These are phyloP conservation scores for Psittacara wagleri DNA, from an alignment of 2,113 vertebrate genomes.

Conservation along the genomic window DNA sequence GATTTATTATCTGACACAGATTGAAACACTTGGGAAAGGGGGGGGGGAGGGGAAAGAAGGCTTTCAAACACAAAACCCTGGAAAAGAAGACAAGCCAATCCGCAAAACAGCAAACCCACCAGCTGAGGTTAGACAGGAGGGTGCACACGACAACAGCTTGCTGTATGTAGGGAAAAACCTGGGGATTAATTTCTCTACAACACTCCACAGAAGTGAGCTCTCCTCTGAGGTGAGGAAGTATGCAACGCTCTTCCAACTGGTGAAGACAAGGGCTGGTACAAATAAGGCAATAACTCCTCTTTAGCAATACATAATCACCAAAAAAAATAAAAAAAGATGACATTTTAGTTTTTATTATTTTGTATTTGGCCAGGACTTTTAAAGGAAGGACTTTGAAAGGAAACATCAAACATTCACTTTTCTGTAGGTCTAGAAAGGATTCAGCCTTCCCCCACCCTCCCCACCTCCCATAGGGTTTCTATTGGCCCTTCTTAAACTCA, in stretches of 20 bases:
- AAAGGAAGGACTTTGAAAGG: slow-evolving; percentile 67
- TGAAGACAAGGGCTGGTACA: slow-evolving; percentile 45
- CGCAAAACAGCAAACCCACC: slow-evolving; percentile 34
- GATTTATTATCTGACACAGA: slow-evolving; percentile 74
- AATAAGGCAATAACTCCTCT: slow-evolving; percentile 23
- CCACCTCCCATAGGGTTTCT: slow-evolving; percentile 34
- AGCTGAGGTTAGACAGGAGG: slow-evolving; percentile 15
- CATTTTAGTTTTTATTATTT: slow-evolving; percentile 69
- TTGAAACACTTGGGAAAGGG: slow-evolving; percentile 38
- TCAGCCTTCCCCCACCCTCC: neutral
- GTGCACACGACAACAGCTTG: neutral
- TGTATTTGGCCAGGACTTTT: slow-evolving; percentile 71
- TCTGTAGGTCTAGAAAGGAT: slow-evolving; percentile 63
- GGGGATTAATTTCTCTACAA: slow-evolving; percentile 4
- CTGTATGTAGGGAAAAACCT: neutral
- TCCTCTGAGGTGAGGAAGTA: slow-evolving; percentile 38
- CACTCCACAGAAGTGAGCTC: slow-evolving; percentile 45
- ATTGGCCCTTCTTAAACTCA: slow-evolving; percentile 62
- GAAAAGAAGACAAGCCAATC: slow-evolving; percentile 51
- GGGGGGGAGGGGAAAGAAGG: neutral
- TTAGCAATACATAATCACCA: slow-evolving; percentile 21
- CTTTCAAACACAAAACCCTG: slow-evolving; percentile 58
- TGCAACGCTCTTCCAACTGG: slow-evolving; percentile 38
- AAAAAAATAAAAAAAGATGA: neutral
- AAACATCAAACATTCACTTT: slow-evolving; percentile 74